Evolutionary conservation across 2,113 vertebrate species (phyloP), one percentile per base, ranked within the genome.

Genomic region (Sander vitreus): DNA sequence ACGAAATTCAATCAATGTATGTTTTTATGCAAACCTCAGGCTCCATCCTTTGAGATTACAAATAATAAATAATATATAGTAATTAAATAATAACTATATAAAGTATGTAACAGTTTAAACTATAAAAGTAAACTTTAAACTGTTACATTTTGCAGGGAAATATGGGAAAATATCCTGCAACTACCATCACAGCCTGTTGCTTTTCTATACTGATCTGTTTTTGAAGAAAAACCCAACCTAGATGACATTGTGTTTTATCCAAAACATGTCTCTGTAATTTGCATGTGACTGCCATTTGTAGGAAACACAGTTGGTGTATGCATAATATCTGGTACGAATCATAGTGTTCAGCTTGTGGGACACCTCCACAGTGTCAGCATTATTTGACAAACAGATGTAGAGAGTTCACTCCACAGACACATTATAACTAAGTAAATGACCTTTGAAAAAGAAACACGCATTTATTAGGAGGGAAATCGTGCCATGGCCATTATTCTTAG

Each of bases 391-490:
- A 50, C 19, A 21, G 33, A 55, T 74, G n/a, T 11, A 47, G 5
- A 36, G 16, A 47, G 19, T 47, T 36, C 57, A 58, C 48, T n/a
- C 48, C 57, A 30, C 19, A 51, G 23, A 60, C 58, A 64, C 10
- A 64, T 18, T 36, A n/a, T 33, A 58, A 62, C 8, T 43, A 23
- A 68, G 48, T 39, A 50, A 21, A 74, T 79, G 67, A 62, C 39
- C 67, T 77, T 87, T 80, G 33, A 55, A 50, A 72, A 51, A 64
- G 48, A 57, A 60, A 64, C 25, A 39, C 16, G 25, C 39, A 72
- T 58, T 36, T 66, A 25, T 58, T 60, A 63, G 1, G 16, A 67
- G 25, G 47, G 12, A 25, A 62, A 69, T 8, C 64, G 64, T 47
- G 27, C 47, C 51, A 5, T 19, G 15, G 25, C 23, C 59, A 81